Conservation (phyloP, 2,113 vertebrate species). For the Cochlearius cochlearius region DNA sequence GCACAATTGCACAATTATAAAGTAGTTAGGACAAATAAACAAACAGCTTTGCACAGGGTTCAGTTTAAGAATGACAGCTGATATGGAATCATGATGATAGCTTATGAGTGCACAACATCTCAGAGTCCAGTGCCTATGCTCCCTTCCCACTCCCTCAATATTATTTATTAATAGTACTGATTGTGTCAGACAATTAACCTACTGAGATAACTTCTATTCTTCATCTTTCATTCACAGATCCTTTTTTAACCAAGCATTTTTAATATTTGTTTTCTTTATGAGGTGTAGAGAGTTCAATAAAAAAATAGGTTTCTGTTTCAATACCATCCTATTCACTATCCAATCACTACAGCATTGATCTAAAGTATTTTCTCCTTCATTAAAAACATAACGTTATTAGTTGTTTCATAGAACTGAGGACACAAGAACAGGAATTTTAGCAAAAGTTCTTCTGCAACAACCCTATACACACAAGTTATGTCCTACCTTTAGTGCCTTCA, state of each 20-base stretch:
- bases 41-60: background rate
- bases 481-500: slow-evolving; percentile 70
- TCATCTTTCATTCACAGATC: background rate
- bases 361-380: background rate
- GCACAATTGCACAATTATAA: background rate
- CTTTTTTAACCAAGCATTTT: background rate
- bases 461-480: background rate
- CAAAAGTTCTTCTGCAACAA: background rate
- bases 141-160: background rate
- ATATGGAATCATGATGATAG: background rate
- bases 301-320: background rate
- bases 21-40: background rate
- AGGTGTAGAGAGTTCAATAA: background rate
- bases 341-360: background rate
- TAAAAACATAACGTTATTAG: background rate
- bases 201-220: background rate
- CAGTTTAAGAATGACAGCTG: background rate
- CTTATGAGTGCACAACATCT: background rate
- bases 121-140: background rate
- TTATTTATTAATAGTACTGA: background rate
- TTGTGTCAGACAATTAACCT: background rate
- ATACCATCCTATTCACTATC: background rate
- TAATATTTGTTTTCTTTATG: background rate
- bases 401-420: background rate
- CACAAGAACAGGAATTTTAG: background rate